phyloP scores from a whole-genome alignment of 2,797 vertebrate species.

The Fistularia tabacaria region DNA sequence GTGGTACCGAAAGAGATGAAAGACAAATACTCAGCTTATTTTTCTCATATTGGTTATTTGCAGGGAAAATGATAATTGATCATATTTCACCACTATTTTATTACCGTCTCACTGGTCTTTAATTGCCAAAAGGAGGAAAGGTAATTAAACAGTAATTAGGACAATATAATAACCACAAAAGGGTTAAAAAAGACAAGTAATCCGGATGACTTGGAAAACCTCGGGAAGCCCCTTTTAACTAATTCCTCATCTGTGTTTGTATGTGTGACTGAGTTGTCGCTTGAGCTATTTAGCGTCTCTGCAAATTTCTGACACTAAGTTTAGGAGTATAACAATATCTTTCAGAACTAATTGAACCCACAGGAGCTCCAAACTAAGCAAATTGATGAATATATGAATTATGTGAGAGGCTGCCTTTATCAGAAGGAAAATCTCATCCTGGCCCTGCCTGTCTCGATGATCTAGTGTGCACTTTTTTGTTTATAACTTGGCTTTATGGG shows the following conservation, averaged over 20 bases:
- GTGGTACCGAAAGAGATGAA: constrained; percentile 8
- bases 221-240: not conserved
- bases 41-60: not conserved
- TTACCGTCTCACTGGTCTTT: constrained; percentile 9
- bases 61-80: not conserved
- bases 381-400: constrained; percentile 35
- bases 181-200: constrained; percentile 4
- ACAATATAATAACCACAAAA: not conserved
- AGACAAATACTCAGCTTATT: constrained; percentile 17
- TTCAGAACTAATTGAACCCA: constrained; percentile 21
- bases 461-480: constrained; percentile 61
- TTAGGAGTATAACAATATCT: constrained; percentile 19
- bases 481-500: constrained; percentile 66
- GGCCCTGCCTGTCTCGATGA: constrained; percentile 48
- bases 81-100: constrained; percentile 8
- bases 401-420: constrained; percentile 48
- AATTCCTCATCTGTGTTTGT: not conserved
- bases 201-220: constrained; percentile 7
- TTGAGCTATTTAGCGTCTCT: not conserved
- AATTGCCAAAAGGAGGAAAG: constrained; percentile 9
- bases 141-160: not conserved
- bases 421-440: constrained; percentile 47
- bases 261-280: not conserved
- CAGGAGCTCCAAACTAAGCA: constrained; percentile 14
- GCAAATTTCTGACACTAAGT: constrained; percentile 9